Base-by-base conservation (phyloP, 2,797 vertebrate genomes). In the Ctenochaetus hawaiiensis region DNA sequence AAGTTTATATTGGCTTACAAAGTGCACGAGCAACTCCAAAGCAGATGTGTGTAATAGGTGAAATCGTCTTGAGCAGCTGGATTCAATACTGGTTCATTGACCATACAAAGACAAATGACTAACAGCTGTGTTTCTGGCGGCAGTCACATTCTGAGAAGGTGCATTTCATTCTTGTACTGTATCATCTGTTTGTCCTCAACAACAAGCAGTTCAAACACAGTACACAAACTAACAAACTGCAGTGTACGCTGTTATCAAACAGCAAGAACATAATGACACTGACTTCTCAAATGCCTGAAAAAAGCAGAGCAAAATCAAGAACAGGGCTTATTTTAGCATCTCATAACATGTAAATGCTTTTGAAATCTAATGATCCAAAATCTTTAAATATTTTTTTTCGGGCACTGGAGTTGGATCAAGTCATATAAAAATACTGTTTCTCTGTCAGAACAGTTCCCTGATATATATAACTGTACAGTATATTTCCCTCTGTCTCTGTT, bases 41-140 rank as follows among this genome's bases (percentile, higher is more conserved):
- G 81, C 95, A 96, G 94, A 94, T 95, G 93, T 91, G 87, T 83
- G 85, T 91, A 92, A 93, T 95, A 94, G 94, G 91, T 85, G 92
- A 83, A 83, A 92, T 90, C 84, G 74, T 80, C 90, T 75, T 51
- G 56, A 95, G 92, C 95, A 96, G 93, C 95, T 96, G 94, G 89
- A 75, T 90, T 93, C 85, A 88, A 93, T 91, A 89, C 92, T 92
- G 93, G 87, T 89, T 94, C 92, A 94, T 92, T 77, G 90, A 92
- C 87, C 91, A 88, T 90, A 94, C 66, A 75, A 95, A 96, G 96
- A 97, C 93, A 95, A 96, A 98, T 96, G 91, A 89, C 87, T 81
- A 95, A 91, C 97, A 97, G 95, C 95, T 97, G 97, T 89, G 92
- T 95, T 84, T 93, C 91, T 87, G 78, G 92, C 95, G 92, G 92